These are phyloP conservation scores for Patella ulyssiponensis DNA, from an alignment of 2,888 invertebrate species.

Conservation along the genomic window DNA sequence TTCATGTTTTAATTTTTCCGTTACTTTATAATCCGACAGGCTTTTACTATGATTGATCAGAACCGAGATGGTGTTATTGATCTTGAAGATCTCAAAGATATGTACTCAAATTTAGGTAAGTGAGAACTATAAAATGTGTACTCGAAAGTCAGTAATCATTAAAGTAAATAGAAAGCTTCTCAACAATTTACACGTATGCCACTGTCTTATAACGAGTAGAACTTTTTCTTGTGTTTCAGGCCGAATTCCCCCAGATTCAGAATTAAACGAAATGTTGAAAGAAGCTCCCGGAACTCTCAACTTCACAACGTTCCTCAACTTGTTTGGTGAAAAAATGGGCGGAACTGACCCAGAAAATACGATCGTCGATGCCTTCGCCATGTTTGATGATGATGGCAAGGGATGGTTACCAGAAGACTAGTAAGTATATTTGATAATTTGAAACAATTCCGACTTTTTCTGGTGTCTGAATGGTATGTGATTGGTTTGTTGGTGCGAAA, in stretches of 20 bases:
- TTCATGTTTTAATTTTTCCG: too few relatives aligned
- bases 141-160: too few relatives aligned
- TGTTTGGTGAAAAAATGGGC: constrained; percentile 71
- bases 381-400: constrained; percentile 73
- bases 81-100: constrained; percentile 73
- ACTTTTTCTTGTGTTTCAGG: constrained; percentile 42
- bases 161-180: too few relatives aligned
- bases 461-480: too few relatives aligned
- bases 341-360: constrained; percentile 74
- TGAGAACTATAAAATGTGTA: not conserved
- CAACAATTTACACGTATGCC: too few relatives aligned
- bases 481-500: too few relatives aligned
- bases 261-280: constrained; percentile 67
- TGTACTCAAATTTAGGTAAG: constrained; percentile 74
- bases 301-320: constrained; percentile 70
- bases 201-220: too few relatives aligned
- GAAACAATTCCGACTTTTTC: too few relatives aligned
- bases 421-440: constrained; percentile 51
- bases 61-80: constrained; percentile 75
- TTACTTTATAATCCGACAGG: constrained; percentile 51
- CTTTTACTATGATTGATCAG: constrained; percentile 75
- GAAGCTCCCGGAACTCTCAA: constrained; percentile 69
- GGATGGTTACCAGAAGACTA: constrained; percentile 73
- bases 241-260: constrained; percentile 57
- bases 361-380: constrained; percentile 73